Base-by-base conservation (phyloP, 2,113 vertebrate species). In the Pelobates fuscus region DNA sequence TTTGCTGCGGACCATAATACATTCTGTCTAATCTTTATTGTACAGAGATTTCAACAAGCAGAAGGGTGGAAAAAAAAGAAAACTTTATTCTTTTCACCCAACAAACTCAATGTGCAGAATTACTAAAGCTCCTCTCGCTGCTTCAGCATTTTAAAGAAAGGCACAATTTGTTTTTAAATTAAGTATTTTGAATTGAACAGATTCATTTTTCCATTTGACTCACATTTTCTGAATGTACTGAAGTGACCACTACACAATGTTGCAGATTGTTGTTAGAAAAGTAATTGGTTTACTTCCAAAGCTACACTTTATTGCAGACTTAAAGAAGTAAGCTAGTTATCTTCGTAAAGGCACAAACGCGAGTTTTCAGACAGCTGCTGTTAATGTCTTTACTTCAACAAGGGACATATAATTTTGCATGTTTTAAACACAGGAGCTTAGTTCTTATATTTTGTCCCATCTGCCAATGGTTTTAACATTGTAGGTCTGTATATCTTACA, bases 401-500 rank as follows among this genome's bases (percentile, higher is more conserved):
- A 69, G 72, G 41, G 54, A 57, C 14, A 46, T 58, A 75, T 59
- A 60, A 67, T 71, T 71, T 25, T 71, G 44, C 25, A 41, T 66
- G 24, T 66, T 67, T 75, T 59, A 59, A 75, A 75, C 63, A 46
- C 41, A 61, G 25, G 25, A 23, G n/a, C 63, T 67, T 67, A 32
- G 37, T 76, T 75, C 63, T 59, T 15, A 37, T 67, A 46, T 67
- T 76, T 67, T 67, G 29, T 67, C 41, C 64, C 64, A 76, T 67
- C 72, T 67, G 63, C 64, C 37, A 20, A 60, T 60, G 55, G 54
- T 60, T 76, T 67, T 30, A 67, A 67, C 64, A 46, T 67, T 67
- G 0, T 77, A 71, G 61, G 64, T 57, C 78, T 76, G 80, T 78
- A 69, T 78, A 71, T 77, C 73, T 81, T 85, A 81, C 75, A 75